Evolutionary conservation across 2,797 vertebrate genomes (phyloP), one percentile per base, ranked within the genome.

Genomic region (Champsocephalus esox): DNA sequence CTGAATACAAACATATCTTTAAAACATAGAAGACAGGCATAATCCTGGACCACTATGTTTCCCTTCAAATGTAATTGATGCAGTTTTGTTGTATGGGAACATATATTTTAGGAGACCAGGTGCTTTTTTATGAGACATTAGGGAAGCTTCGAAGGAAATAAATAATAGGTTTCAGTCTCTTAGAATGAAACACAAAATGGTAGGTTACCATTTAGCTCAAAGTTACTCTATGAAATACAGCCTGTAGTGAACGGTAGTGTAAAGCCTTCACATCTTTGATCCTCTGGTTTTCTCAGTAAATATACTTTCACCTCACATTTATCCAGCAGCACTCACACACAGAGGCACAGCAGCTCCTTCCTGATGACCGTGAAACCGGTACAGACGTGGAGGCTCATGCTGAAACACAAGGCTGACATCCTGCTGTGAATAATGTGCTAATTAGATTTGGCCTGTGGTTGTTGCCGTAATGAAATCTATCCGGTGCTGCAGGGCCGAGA

Each of bases 391-490:
- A 16, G 77, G 59, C 75, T 83, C 63, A 16, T 19, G 75, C 68
- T 84, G 87, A 87, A 89, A 90, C 86, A 80, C 70, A 48, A 80
- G 70, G 59, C 76, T n/a, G 73, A 88, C 81, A 84, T 92, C 89
- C 88, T 88, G 87, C 83, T 84, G 83, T 83, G 89, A 83, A 84
- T 88, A 88, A 92, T 81, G 85, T 92, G 91, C 83, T 91, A 91
- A 92, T 92, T 88, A 89, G 76, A 88, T 92, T 86, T 92, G 82
- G 86, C 85, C 87, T 34, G 80, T 82, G 88, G 87, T 89, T 76
- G 84, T 88, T 86, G 79, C 77, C 51, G 65, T 89, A 91, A 91
- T 92, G 85, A 88, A 91, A 93, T 90, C 86, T 91, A 91, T 91
- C 90, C 88, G 84, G 87, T 77, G 79, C 79, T 81, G 77, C 32